Percentiles rank a stretch among this genome's conserved stretches.
Evolutionary conservation across 2,888 invertebrate species (phyloP).

Genomic region (Leistus spinibarbis): DNA sequence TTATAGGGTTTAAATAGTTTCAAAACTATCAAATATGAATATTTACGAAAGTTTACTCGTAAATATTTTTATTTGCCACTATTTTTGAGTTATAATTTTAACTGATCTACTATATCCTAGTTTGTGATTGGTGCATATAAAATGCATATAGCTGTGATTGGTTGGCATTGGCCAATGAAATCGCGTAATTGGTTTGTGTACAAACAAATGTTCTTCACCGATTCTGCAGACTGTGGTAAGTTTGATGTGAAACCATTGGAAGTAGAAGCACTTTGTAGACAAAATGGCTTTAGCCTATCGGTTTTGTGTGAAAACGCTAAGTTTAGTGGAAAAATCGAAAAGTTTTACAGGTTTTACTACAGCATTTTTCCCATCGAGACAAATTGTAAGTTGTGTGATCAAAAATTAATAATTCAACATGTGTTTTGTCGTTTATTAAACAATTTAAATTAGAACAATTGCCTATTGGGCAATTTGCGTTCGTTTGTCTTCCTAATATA

Average conservation of each 20-base stretch:
- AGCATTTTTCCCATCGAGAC: neutral
- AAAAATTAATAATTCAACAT: neutral
- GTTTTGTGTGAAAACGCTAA: neutral
- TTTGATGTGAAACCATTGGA: neutral
- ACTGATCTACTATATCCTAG: too few species aligned
- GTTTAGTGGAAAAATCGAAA: neutral
- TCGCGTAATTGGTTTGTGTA: neutral
- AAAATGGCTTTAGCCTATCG: neutral
- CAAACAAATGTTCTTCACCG: neutral
- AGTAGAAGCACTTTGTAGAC: too few species aligned
- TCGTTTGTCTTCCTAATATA: neutral
- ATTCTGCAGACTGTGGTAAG: neutral
- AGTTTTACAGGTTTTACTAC: neutral
- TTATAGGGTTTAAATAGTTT: too few species aligned
- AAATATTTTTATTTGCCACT: too few species aligned
- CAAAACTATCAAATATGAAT: too few species aligned
- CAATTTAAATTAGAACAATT: neutral
- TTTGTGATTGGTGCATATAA: neutral
- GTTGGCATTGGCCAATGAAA: neutral
- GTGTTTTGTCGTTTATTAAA: neutral
- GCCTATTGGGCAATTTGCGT: neutral
- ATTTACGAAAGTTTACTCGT: too few species aligned
- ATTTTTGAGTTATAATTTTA: too few species aligned
- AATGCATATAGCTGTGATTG: neutral
- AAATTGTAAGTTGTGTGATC: neutral